These are phyloP conservation scores for Paralvinella palmiformis DNA, from an alignment of 1,140 invertebrate species.

Conservation along the genomic window DNA sequence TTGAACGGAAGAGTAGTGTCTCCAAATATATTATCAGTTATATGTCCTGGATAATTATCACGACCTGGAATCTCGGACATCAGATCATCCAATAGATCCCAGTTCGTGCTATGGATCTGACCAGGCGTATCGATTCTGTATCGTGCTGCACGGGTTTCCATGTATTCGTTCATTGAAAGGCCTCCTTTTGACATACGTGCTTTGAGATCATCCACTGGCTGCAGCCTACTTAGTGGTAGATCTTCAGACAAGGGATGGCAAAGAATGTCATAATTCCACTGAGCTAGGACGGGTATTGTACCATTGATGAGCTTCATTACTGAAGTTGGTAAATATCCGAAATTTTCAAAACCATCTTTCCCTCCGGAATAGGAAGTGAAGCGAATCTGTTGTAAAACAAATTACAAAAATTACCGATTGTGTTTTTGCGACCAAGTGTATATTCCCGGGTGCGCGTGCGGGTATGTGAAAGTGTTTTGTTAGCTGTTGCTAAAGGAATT, in stretches of 20 bases:
- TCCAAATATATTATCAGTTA: not conserved
- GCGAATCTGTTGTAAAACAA: too few species aligned
- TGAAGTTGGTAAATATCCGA: conserved; percentile 26
- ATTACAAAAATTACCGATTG: too few species aligned
- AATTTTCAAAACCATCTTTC: conserved; percentile 30
- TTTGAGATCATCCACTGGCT: conserved; percentile 30
- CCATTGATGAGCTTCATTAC: conserved; percentile 26
- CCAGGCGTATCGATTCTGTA: not conserved
- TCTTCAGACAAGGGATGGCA: conserved; percentile 33
- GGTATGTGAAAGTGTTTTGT: too few species aligned
- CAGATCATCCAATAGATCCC: not conserved
- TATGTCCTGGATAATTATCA: conserved; percentile 3
- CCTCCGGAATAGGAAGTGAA: conserved; percentile 30
- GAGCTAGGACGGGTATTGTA: conserved; percentile 11
- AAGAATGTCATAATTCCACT: conserved; percentile 25
- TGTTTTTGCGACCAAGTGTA: too few species aligned
- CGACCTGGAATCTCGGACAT: conserved; percentile 13
- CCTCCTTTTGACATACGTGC: not conserved
- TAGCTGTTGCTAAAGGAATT: too few species aligned
- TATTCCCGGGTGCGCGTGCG: too few species aligned
- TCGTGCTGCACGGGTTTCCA: not conserved
- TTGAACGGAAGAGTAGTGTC: not conserved
- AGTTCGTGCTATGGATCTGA: not conserved
- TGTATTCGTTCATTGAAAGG: not conserved
- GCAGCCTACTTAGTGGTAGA: conserved; percentile 22